Evolutionary conservation across 2,113 vertebrate genomes (phyloP).

Genomic region (Amblyornis subalaris): DNA sequence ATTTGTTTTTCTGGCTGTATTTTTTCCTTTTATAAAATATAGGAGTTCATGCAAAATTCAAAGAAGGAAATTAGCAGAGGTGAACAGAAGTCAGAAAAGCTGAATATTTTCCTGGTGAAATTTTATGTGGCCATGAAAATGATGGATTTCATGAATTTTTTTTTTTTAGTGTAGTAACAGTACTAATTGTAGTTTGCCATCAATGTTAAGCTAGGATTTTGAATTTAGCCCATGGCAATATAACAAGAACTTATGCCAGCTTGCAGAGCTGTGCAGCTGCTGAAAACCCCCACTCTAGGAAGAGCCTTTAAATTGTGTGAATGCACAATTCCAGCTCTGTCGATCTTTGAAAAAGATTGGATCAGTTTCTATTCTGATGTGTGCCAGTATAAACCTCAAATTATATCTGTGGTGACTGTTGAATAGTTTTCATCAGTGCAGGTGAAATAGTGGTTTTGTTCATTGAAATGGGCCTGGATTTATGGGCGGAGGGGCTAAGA

Average conservation of each 20-base stretch:
- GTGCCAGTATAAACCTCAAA: not conserved
- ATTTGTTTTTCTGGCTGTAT: not conserved
- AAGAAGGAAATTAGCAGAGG: not conserved
- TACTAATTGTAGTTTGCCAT: not conserved
- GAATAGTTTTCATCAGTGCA: not conserved
- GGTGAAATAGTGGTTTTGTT: not conserved
- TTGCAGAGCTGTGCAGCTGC: slow-evolving; percentile 11
- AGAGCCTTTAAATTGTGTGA: not conserved
- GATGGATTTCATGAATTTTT: not conserved
- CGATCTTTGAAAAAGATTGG: not conserved
- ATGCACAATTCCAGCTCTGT: not conserved
- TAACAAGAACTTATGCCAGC: slow-evolving; percentile 23
- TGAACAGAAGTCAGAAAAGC: not conserved
- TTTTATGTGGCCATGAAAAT: not conserved
- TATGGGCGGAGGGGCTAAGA: not conserved
- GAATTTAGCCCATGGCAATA: not conserved
- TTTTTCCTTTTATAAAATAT: not conserved
- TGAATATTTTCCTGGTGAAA: not conserved
- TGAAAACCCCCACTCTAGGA: not conserved
- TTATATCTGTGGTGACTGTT: not conserved
- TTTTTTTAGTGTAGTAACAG: not conserved
- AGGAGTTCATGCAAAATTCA: not conserved
- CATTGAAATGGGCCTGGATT: not conserved
- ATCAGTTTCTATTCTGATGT: not conserved
- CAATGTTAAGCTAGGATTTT: not conserved